Base-by-base conservation (phyloP, 2,888 invertebrate genomes). In the Torymus tubicola region DNA sequence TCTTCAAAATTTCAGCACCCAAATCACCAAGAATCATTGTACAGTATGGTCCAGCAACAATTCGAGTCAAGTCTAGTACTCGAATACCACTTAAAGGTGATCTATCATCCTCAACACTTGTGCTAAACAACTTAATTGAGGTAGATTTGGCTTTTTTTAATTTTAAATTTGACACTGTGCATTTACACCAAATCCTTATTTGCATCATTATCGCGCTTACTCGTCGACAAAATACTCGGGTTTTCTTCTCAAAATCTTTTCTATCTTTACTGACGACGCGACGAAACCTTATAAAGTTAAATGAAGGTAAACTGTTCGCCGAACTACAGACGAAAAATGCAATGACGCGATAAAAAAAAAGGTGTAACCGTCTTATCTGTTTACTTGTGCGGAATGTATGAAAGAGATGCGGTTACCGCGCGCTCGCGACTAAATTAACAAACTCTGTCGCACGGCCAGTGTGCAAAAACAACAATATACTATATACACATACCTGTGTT, bases 1-100 rank as follows among this genome's bases (percentile, higher is more conserved):
- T 94, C 93, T 99, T 98, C 68, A 97, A 94, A 0, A 99, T 93
- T 88, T 98, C 97, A 0, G 98, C 98, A 0, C 98, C 98, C 81
- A 98, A 92, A 91, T 99, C 98, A 1, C 96, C 96, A 24, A 99
- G 92, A 75, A 97, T 93, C 98, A 98, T 98, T 0, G 98, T 96
- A 89, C 98, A 98, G 88, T 95, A 96, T 0, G 99, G 99, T 0
- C 99, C 99, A 21, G 99, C 98, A 2, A 98, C 94, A 60, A 99
- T 96, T 85, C 98, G 92, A 8, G 96, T 96, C 82, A 97, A 90
- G 91, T 97, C 97, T 81, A 97, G 90, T 14, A 97, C 93, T 86
- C 94, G 93, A 57, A 97, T 91, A 80, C 95, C 96, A 78, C 92
- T 92, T 61, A 97, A 90, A 18, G 96, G 94, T 79, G 94, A 94